phyloP scores from a whole-genome alignment of 2,113 vertebrate species.

The Misgurnus anguillicaudatus region DNA sequence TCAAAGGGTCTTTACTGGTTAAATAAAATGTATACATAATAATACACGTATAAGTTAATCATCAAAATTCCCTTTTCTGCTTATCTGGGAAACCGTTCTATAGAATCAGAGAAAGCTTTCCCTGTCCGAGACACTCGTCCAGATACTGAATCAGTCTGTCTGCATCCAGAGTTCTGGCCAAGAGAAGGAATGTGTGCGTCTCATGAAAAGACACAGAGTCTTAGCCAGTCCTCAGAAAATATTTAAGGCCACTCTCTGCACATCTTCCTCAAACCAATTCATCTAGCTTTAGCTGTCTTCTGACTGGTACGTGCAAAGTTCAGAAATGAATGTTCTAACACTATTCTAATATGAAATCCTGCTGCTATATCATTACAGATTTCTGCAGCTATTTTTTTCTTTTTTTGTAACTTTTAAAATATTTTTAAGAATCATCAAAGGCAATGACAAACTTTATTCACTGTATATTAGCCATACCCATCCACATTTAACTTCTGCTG shows the following conservation, averaged over 20 bases:
- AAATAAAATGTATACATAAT: background rate
- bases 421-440: background rate
- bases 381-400: background rate
- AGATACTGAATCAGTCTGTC: conserved; percentile 36
- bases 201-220: background rate
- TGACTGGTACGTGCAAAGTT: conserved; percentile 15
- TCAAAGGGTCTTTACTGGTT: too few species aligned
- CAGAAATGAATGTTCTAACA: conserved; percentile 30
- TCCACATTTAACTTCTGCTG: background rate
- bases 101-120: conserved; percentile 25
- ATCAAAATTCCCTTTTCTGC: background rate
- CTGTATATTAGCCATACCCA: background rate
- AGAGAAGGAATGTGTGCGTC: conserved; percentile 25
- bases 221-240: background rate
- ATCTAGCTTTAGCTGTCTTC: conserved; percentile 46
- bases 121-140: conserved; percentile 35
- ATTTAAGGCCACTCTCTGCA: conserved; percentile 18
- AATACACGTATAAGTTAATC: background rate
- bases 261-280: conserved; percentile 37
- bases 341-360: conserved; percentile 9
- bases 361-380: conserved; percentile 10
- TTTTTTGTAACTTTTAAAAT: background rate
- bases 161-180: conserved; percentile 32
- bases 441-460: background rate
- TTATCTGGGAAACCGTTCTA: conserved; percentile 28